phyloP scores from a whole-genome alignment of 2,113 vertebrate genomes.

The Chaetops frenatus region DNA sequence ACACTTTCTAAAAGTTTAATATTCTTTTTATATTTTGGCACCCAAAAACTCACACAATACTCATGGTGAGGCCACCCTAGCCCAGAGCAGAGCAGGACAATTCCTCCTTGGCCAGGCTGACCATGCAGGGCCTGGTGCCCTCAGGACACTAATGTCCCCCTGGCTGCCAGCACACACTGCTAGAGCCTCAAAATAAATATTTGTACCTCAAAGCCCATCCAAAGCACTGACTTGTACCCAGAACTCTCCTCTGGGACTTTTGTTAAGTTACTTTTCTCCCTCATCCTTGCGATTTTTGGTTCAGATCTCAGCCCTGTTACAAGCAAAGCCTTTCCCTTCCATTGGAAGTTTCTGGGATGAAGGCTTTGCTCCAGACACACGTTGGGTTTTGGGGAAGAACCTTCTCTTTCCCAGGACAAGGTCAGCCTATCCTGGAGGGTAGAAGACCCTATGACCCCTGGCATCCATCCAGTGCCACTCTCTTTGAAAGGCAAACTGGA shows the following conservation, averaged over 20 bases:
- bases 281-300: not conserved
- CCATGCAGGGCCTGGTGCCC: not conserved
- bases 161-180: not conserved
- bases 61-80: not conserved
- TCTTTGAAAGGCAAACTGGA: not conserved
- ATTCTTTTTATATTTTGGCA: not conserved
- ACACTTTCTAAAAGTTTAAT: too few species aligned
- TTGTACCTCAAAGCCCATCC: not conserved
- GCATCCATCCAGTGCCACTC: not conserved
- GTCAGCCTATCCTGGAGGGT: not conserved
- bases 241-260: not conserved
- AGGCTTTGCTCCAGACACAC: not conserved
- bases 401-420: not conserved
- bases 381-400: not conserved
- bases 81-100: not conserved
- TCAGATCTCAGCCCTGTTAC: not conserved
- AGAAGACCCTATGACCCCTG: not conserved
- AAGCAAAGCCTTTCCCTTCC: not conserved
- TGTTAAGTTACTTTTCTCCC: not conserved
- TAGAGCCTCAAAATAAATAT: not conserved
- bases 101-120: rapidly evolving
- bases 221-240: not conserved
- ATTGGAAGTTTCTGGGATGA: not conserved
- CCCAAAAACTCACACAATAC: not conserved
- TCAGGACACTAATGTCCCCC: not conserved